A percentile compares a stretch with the other conserved stretches of the same genome.
Evolutionary conservation across 2,113 vertebrate species (phyloP).

Genomic region (Semicossyphus pulcher): DNA sequence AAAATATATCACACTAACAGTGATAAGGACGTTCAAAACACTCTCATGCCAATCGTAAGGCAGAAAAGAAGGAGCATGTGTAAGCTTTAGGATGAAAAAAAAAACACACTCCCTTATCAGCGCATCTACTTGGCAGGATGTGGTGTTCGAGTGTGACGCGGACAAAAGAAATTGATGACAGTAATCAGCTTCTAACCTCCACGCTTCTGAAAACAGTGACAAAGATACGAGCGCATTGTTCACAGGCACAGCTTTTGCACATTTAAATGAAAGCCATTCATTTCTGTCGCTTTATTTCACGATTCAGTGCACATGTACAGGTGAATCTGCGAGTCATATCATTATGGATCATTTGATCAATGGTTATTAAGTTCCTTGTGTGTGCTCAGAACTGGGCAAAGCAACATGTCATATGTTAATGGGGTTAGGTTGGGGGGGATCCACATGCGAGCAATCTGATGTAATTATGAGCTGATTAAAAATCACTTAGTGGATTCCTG

Average conservation of each 20-base stretch:
- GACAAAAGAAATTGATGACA: not conserved
- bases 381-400: constrained; percentile 1
- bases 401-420: constrained; percentile 13
- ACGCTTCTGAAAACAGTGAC: not conserved
- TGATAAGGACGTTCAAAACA: not conserved
- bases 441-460: constrained; percentile 31
- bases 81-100: not conserved
- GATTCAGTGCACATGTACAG: constrained; percentile 9
- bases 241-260: constrained; percentile 24
- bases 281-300: constrained; percentile 2
- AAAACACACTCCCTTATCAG: not conserved
- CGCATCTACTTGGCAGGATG: not conserved
- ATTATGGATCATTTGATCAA: constrained; percentile 24
- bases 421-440: constrained; percentile 3
- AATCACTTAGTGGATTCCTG: constrained; percentile 39
- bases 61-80: not conserved
- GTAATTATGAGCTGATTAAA: constrained; percentile 47
- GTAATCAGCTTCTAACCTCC: not conserved
- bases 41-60: constrained; percentile 18
- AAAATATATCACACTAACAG: constrained; percentile 6
- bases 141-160: not conserved
- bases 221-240: constrained; percentile 1
- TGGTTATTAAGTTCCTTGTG: not conserved
- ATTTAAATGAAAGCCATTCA: constrained; percentile 11
- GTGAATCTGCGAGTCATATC: constrained; percentile 11